Base-by-base conservation (phyloP, 2,113 vertebrate species). In the Mesoclemmys tuberculata region DNA sequence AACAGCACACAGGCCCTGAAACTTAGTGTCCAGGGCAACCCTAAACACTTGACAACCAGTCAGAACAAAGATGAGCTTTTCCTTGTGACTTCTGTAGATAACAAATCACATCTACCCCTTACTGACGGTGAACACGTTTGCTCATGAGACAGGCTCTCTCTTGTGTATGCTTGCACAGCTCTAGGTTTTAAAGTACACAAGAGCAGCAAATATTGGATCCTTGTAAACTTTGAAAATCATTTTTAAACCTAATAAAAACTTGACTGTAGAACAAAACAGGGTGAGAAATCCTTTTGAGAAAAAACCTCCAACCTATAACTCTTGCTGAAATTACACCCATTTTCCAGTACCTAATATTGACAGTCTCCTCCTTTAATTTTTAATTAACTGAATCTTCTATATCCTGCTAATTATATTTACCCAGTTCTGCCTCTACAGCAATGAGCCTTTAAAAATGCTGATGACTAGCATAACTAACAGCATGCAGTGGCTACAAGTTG, bases 91-190 rank as follows among this genome's bases (percentile, higher is more conserved):
- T 61, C 24, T 55, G 6, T 7, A 64, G 22, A 54, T 92, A 89
- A 35, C 82, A 93, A 96, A 93, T 89, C 74, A 87, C 61, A 93
- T 49, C 74, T 61, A 56, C 26, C 26, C 16, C 38, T 86, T 27
- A 1, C 1, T 3, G 55, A 52, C 54, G 1, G 4, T 16, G 61
- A 84, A 51, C 51, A 92, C 84, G 29, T 26, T 18, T 3, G 24
- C 46, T 94, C 74, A 85, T 84, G 41, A 78, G 46, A 94, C 71
- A 31, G 41, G 14, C 22, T 41, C 11, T 84, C 74, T 78, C 56
- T 78, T 13, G 19, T 81, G 44, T 92, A 92, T 75, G 85, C 61
- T 86, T 91, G 46, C 21, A 94, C 88, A 96, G 92, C 22, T 78
- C 56, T 38, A 51, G 44, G 58, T 71, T 92, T 95, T 95, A 80